Evolutionary conservation across 1,140 invertebrate species (phyloP), one percentile per base, ranked within the genome.

Genomic region (Ptiloglossa arizonensis): DNA sequence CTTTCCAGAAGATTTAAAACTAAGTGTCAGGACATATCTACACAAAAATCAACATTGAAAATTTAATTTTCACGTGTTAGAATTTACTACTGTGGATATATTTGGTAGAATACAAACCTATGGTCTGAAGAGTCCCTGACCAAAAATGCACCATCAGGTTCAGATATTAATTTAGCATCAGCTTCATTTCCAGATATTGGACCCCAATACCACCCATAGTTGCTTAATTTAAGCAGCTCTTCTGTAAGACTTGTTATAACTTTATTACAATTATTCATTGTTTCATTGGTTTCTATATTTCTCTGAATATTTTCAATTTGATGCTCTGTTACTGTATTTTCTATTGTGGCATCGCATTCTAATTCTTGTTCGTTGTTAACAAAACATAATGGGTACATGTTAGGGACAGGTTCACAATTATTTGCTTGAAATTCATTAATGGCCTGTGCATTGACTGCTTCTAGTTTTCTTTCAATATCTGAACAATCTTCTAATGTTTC

Each of bases 91-190:
- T 41, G 35, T 22, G 4, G 41, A 27, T 52, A 17, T 68, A 50
- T 59, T 27, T 27, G 24, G 56, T 27, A 44, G 13, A 24, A 56
- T 15, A 60, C 35, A 19, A 94, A 95, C 84, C 94, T 93, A 82
- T 96, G 94, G 73, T 96, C 95, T 1, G 95, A 95, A 15, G 96
- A 96, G 89, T 97, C 96, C 24, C 96, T 93, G 9, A 97, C 95
- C 54, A 97, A 91, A 91, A 97, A 97, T 72, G 96, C 94, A 71
- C 96, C 96, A 90, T 97, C 96, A 35, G 95, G 95, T 88, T 96
- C 87, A 19, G 86, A 84, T 35, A 86, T 46, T 24, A 90, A 88
- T 86, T 94, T 95, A 73, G 94, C 92, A 86, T 95, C 94, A 29
- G 94, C 94, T 88, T 95, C 94, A 56, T 93, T 91, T 32, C 94